A percentile compares a stretch with the other conserved stretches of the same genome.
phyloP scores from a whole-genome alignment of 2,797 vertebrate species.

The Pangasius macronema region DNA sequence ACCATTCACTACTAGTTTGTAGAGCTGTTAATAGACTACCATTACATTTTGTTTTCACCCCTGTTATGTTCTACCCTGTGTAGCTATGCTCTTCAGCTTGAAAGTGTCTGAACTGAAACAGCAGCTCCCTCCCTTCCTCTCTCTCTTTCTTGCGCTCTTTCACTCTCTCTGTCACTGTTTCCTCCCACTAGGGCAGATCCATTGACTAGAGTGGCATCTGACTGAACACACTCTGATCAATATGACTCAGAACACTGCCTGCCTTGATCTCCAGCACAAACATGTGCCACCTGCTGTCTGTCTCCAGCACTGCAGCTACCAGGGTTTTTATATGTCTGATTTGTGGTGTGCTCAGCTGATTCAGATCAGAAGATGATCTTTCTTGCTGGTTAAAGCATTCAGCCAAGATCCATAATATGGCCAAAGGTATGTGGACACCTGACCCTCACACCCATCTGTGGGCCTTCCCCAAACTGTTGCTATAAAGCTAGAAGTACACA shows the following conservation, averaged over 20 bases:
- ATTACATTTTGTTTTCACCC: neutral
- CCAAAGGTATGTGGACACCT: neutral
- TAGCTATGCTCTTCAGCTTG: neutral
- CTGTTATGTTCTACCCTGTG: neutral
- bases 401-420: neutral
- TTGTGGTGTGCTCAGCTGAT: neutral
- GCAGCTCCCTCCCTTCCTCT: neutral
- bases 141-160: neutral
- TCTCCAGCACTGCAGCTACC: neutral
- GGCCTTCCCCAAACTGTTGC: neutral
- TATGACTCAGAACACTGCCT: slow-evolving; percentile 56
- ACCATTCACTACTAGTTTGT: neutral
- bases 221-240: slow-evolving; percentile 70
- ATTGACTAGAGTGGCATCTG: slow-evolving; percentile 73
- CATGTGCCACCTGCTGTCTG: slow-evolving; percentile 30
- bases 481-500: neutral
- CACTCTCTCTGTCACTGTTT: slow-evolving; percentile 48
- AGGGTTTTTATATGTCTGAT: neutral
- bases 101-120: neutral
- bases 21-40: neutral
- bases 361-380: neutral
- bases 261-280: slow-evolving; percentile 53
- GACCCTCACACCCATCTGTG: neutral
- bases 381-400: neutral
- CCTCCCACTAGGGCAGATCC: slow-evolving; percentile 72